Evolutionary conservation across 2,888 invertebrate species (phyloP).

Genomic region (Steromphala cineraria): DNA sequence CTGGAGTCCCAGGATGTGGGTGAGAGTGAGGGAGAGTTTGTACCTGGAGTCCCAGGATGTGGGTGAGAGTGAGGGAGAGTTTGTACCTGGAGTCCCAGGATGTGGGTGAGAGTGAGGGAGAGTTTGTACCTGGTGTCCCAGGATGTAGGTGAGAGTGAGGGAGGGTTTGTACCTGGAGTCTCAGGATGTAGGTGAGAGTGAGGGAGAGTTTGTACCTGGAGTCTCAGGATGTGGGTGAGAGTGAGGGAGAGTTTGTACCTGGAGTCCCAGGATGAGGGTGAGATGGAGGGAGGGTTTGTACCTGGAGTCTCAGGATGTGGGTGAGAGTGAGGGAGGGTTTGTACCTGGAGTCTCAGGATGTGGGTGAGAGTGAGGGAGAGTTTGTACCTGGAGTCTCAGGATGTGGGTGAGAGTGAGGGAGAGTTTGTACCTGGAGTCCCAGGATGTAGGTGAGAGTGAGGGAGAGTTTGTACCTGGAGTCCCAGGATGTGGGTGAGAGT

Average conservation of each 20-base stretch:
- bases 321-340: conserved; percentile 75
- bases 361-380: conserved; percentile 77
- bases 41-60: conserved; percentile 78
- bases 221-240: conserved; percentile 77
- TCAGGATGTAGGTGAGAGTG: conserved; percentile 77
- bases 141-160: conserved; percentile 77
- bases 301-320: conserved; percentile 78
- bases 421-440: conserved; percentile 76
- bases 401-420: conserved; percentile 78
- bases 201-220: conserved; percentile 76
- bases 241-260: conserved; percentile 76
- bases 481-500: conserved; percentile 78
- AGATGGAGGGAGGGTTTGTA: conserved; percentile 69
- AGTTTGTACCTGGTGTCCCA: conserved; percentile 77
- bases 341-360: conserved; percentile 77
- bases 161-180: conserved; percentile 76
- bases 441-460: conserved; percentile 77
- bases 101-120: conserved; percentile 77
- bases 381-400: conserved; percentile 77
- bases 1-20: conserved; percentile 78
- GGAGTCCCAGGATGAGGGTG: conserved; percentile 78
- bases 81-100: conserved; percentile 77
- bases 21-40: conserved; percentile 74
- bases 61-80: conserved; percentile 77
- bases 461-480: conserved; percentile 76